Conservation (phyloP, 2,888 invertebrate genomes). For the Helobdella robusta region DNA sequence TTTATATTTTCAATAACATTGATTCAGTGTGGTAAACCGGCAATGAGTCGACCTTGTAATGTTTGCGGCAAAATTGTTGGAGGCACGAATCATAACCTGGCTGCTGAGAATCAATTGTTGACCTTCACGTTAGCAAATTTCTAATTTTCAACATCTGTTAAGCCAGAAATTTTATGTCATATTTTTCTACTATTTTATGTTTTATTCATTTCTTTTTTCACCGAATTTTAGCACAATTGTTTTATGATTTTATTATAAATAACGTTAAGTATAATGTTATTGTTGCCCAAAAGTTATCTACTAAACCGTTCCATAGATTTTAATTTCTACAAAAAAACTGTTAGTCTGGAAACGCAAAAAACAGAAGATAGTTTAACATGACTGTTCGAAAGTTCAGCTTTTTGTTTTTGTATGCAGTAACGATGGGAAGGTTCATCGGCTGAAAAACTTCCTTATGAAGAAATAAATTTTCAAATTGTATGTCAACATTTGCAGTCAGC, state of each 20-base stretch:
- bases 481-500: too few species aligned
- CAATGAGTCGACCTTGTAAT: conserved; percentile 7
- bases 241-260: not conserved
- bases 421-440: too few species aligned
- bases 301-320: too few species aligned
- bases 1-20: not conserved
- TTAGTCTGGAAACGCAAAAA: too few species aligned
- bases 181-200: not conserved
- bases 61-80: conserved; percentile 30
- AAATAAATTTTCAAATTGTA: too few species aligned
- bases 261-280: not conserved
- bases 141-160: too few species aligned
- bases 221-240: conserved; percentile 1
- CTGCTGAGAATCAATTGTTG: conserved; percentile 13
- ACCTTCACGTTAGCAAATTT: not conserved
- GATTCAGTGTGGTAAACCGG: conserved; percentile 29
- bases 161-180: too few species aligned
- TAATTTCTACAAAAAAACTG: too few species aligned
- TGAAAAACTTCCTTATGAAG: too few species aligned
- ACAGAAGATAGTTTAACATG: too few species aligned
- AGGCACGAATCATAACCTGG: conserved; percentile 17
- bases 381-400: too few species aligned
- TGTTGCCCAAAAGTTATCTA: not conserved
- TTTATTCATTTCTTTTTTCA: not conserved
- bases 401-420: too few species aligned